Evolutionary conservation across 92 coral and sea anemone species (phyloP), one percentile per base, ranked within the genome.

Genomic region (Palythoa caribaeorum): DNA sequence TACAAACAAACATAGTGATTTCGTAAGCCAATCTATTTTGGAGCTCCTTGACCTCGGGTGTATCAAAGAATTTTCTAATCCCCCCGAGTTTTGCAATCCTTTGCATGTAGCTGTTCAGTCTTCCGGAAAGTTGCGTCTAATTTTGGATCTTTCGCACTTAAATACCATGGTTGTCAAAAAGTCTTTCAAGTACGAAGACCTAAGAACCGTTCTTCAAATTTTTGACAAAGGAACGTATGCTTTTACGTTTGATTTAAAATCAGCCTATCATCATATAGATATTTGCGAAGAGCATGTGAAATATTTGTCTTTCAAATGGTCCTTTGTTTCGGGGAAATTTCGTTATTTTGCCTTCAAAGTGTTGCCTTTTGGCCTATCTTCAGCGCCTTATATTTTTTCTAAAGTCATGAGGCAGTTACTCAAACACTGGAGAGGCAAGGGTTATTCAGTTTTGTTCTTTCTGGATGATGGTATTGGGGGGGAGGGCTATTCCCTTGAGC

Each of bases 151-250:
- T 16, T 91, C 92, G 38, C 83, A 88, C 68, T 70, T 92, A 5
- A 92, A 92, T 72, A 84, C 54, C 6, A 68, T 85, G 52, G 54
- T 91, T 53, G 76, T 83, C 35, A 91, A 88, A 63, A 87, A 84
- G 89, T 77, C 86, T 55, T 76, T 92, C 80, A 92, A 92, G 73
- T 85, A 92, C 52, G 92, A 92, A 85, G 94, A 89, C 66, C 63
- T 92, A 3, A 85, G 90, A 85, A 84, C 92, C 40, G 94, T 89
- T 40, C 80, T 92, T 70, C 89, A 83, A 69, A 52, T 89, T 50
- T 88, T 89, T 79, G 66, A 65, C 62, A 89, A 79, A 19, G 92
- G 87, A 52, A 28, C 55, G 76, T 84, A 59, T 85, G 91, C 77
- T 5, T 92, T 88, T 71, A 65, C 90, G 7, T 92, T 89, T 76